Percentiles rank a stretch among this genome's conserved stretches.
These are phyloP conservation scores for Pollachius pollachius DNA, from an alignment of 2,113 vertebrate species.

Conservation along the genomic window DNA sequence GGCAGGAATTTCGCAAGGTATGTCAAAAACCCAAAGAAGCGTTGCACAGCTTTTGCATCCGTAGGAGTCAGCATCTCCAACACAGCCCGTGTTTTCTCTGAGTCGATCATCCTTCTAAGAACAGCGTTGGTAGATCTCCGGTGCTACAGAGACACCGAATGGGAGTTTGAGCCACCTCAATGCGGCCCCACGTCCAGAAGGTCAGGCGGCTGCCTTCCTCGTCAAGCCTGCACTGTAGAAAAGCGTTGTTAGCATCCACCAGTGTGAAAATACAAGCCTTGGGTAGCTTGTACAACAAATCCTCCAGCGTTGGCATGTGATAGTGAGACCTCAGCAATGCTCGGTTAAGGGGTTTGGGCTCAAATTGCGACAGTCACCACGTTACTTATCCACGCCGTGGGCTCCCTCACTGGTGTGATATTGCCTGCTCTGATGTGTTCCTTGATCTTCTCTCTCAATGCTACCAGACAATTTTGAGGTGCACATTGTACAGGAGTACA, in stretches of 20 bases:
- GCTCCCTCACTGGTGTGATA: not conserved
- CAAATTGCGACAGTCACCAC: not conserved
- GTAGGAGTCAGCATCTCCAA: slow-evolving; percentile 2
- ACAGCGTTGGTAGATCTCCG: not conserved
- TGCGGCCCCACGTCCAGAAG: too few species aligned
- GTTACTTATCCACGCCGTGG: slow-evolving; percentile 1
- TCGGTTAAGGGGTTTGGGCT: not conserved
- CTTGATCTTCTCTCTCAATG: not conserved
- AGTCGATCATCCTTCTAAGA: slow-evolving; percentile 3
- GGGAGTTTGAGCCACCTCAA: too few species aligned
- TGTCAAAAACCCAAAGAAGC: slow-evolving; percentile 34
- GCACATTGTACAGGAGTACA: too few species aligned
- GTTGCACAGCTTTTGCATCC: slow-evolving; percentile 23
- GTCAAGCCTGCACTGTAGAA: too few species aligned
- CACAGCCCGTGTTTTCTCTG: slow-evolving; percentile 17
- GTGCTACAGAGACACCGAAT: too few species aligned
- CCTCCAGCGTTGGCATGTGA: not conserved
- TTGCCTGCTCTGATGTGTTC: not conserved
- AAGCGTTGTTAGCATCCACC: too few species aligned
- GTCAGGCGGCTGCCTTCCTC: too few species aligned
- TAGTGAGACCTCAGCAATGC: not conserved
- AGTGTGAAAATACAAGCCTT: not conserved
- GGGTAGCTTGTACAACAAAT: not conserved
- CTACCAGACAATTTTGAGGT: too few species aligned
- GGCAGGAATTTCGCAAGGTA: slow-evolving; percentile 34